A percentile compares a stretch with the other conserved stretches of the same genome.
These are phyloP conservation scores for Xyrauchen texanus DNA, from an alignment of 2,113 vertebrate species.

Conservation along the genomic window DNA sequence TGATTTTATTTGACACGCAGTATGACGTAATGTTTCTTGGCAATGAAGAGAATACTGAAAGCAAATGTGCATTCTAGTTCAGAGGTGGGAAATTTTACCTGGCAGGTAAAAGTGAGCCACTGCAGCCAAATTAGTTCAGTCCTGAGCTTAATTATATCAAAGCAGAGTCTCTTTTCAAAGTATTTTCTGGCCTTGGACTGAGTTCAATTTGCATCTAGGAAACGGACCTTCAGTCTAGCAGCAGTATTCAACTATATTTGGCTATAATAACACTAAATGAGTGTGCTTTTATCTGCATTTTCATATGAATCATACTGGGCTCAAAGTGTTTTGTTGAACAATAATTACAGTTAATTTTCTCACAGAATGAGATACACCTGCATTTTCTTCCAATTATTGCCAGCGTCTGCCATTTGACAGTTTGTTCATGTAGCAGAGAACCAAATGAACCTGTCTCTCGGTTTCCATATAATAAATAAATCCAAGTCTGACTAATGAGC, in stretches of 20 bases:
- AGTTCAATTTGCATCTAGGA: not conserved
- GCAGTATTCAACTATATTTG: not conserved
- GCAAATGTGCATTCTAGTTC: not conserved
- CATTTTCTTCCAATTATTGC: not conserved
- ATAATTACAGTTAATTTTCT: not conserved
- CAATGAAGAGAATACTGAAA: slow-evolving; percentile 38
- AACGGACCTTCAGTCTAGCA: not conserved
- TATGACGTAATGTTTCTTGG: slow-evolving; percentile 49
- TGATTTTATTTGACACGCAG: slow-evolving; percentile 21
- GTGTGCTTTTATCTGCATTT: not conserved
- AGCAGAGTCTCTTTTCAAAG: slow-evolving; percentile 9
- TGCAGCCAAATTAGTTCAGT: not conserved
- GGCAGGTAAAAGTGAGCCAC: not conserved
- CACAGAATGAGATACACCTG: not conserved
- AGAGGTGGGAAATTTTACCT: not conserved
- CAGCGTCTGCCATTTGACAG: not conserved
- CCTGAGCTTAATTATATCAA: not conserved
- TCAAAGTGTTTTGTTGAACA: not conserved
- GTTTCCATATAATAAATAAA: not conserved
- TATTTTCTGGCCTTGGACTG: not conserved
- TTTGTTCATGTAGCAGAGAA: not conserved
- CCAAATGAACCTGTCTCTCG: not conserved
- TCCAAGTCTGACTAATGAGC: no score
- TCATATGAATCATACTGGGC: not conserved
- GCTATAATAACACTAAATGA: slow-evolving; percentile 10